phyloP scores from a whole-genome alignment of 2,113 vertebrate species.

The Gadus macrocephalus region DNA sequence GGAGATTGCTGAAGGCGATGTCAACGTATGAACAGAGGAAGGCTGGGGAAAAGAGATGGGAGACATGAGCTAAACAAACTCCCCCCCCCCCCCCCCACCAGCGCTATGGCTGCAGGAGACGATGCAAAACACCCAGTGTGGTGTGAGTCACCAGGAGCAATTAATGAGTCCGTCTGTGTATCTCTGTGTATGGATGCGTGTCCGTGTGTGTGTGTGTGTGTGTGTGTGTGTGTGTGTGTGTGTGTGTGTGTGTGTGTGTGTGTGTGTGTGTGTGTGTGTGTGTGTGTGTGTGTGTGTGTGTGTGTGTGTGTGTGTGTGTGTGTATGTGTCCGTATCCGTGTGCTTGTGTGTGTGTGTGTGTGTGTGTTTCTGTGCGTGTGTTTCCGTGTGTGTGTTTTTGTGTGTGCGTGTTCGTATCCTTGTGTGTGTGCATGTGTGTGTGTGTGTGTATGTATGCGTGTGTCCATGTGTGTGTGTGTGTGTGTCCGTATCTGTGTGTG shows the following conservation, averaged over 20 bases:
- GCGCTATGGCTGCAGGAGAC: background rate
- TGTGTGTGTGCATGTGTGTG: too few relatives aligned
- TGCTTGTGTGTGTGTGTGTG: background rate
- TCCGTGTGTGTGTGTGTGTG: conserved; percentile 13
- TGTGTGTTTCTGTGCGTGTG: background rate
- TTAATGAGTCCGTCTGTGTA: too few relatives aligned
- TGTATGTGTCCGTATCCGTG: background rate
- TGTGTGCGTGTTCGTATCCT: background rate
- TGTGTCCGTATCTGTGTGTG: conserved; percentile 9
- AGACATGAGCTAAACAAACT: background rate
- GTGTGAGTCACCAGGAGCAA: too few relatives aligned
- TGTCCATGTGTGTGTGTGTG: background rate
- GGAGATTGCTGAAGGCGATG: conserved; percentile 70
- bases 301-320: background rate
- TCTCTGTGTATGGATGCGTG: background rate
- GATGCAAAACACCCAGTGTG: background rate
- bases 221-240: conserved; percentile 1
- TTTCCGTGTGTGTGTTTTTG: conserved; percentile 3
- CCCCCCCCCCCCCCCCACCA: too few relatives aligned
- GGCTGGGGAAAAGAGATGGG: conserved; percentile 34
- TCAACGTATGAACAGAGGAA: conserved; percentile 68
- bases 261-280: background rate
- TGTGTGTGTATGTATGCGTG: too few relatives aligned
- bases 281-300: conserved; percentile 4
- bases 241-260: background rate